phyloP scores from a whole-genome alignment of 2,888 invertebrate species.

The Notocelia uddmanniana region DNA sequence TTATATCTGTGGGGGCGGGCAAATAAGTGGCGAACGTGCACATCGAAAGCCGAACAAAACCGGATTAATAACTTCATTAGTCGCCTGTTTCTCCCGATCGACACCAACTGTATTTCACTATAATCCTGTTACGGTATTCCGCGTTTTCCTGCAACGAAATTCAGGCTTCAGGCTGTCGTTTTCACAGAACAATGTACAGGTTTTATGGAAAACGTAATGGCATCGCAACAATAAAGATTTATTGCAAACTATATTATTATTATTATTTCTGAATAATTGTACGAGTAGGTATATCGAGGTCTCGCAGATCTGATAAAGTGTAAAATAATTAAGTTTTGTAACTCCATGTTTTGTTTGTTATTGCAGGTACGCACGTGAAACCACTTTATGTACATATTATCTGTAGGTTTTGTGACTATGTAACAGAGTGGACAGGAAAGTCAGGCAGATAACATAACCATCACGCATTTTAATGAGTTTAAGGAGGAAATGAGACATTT shows the following conservation, averaged over 20 bases:
- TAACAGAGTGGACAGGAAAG: no score
- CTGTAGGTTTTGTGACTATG: no score
- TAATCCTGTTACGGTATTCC: slow-evolving; percentile 79
- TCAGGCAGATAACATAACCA: no score
- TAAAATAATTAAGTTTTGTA: no score
- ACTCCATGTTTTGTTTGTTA: no score
- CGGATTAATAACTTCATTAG: slow-evolving; percentile 86
- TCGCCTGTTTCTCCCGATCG: slow-evolving; percentile 83
- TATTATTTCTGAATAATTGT: not conserved
- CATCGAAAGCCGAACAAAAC: slow-evolving; percentile 78
- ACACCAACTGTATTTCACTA: slow-evolving; percentile 81
- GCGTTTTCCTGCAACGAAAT: slow-evolving; percentile 68
- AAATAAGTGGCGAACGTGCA: slow-evolving; percentile 67
- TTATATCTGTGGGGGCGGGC: slow-evolving; percentile 56
- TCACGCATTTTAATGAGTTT: no score
- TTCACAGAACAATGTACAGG: slow-evolving; percentile 52
- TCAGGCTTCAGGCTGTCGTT: slow-evolving; percentile 63
- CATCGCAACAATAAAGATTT: not conserved
- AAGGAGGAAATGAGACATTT: no score
- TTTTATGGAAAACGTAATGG: slow-evolving; percentile 7
- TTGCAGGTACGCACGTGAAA: no score
- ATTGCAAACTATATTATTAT: not conserved
- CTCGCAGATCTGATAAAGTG: no score
- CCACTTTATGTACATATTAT: no score
- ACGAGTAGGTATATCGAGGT: no score